Evolutionary conservation across 2,797 vertebrate species (phyloP).

Genomic region (Myiothlypis chrysogaster): DNA sequence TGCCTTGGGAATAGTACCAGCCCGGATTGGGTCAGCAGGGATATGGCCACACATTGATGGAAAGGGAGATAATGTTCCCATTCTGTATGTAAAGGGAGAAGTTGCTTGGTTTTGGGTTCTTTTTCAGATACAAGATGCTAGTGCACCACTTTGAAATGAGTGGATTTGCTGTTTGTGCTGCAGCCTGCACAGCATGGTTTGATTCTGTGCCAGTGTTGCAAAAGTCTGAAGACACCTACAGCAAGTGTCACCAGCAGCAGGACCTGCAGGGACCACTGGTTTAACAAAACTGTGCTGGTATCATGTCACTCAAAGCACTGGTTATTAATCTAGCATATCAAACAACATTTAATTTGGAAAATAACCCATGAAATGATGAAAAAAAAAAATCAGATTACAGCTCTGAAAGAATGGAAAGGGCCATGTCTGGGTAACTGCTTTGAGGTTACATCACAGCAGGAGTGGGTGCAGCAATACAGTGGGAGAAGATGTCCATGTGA

Average conservation of each 20-base stretch:
- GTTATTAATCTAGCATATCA: not conserved
- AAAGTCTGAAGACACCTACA: not conserved
- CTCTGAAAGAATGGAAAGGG: not conserved
- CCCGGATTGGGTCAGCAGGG: not conserved
- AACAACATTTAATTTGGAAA: not conserved
- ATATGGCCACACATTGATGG: not conserved
- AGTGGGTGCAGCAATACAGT: not conserved
- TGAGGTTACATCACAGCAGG: not conserved
- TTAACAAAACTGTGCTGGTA: not conserved
- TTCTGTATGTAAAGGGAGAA: not conserved
- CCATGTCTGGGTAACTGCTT: not conserved
- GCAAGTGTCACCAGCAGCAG: not conserved
- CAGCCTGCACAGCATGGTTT: not conserved
- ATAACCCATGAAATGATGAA: not conserved
- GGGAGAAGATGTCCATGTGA: not conserved
- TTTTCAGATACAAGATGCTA: not conserved
- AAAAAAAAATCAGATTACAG: not conserved
- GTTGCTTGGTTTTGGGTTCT: not conserved
- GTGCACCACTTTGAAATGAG: not conserved
- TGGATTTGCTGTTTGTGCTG: not conserved
- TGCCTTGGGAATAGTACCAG: not conserved
- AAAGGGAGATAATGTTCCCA: not conserved
- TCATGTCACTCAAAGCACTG: not conserved
- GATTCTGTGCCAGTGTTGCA: not conserved
- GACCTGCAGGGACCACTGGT: not conserved